A percentile compares a stretch with the other conserved stretches of the same genome.
These are phyloP conservation scores for Mesorhabditis belari DNA, from an alignment of 2,888 invertebrate genomes.

Conservation along the genomic window DNA sequence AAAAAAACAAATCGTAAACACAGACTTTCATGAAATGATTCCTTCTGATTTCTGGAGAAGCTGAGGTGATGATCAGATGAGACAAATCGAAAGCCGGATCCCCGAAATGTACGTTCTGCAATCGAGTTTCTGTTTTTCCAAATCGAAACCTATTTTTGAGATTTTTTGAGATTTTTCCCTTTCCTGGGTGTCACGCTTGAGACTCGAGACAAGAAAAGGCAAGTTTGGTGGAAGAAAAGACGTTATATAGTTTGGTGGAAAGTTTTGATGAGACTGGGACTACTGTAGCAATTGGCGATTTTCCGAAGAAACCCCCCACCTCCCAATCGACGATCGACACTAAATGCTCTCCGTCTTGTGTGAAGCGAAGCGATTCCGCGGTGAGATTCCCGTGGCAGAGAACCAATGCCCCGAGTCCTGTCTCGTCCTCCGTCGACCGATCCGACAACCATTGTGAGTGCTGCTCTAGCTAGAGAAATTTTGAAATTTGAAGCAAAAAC, in stretches of 20 bases:
- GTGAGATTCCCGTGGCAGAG: conserved; percentile 23
- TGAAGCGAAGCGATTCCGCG: conserved; percentile 11
- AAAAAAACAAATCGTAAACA: not conserved
- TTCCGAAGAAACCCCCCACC: conserved; percentile 2
- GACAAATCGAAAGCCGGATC: conserved; percentile 26
- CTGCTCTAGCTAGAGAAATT: no score
- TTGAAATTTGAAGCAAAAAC: no score
- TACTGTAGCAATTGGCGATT: not conserved
- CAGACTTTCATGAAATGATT: conserved; percentile 21
- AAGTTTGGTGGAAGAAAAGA: no score
- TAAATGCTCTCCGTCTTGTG: conserved; percentile 11
- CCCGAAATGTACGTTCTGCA: conserved; percentile 25
- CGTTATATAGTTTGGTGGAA: not conserved
- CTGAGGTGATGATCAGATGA: conserved; percentile 19
- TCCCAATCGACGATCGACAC: conserved; percentile 29
- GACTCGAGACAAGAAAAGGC: no score
- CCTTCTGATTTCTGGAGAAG: conserved; percentile 11
- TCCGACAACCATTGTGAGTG: no score
- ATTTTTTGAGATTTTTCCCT: no score
- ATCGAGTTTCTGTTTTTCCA: no score
- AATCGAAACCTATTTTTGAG: no score
- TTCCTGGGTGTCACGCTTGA: no score
- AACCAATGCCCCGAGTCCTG: conserved; percentile 6
- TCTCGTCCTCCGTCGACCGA: not conserved
- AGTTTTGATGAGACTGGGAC: not conserved